These are phyloP conservation scores for Aphaenogaster ashmeadi DNA, from an alignment of 1,140 invertebrate species.

Conservation along the genomic window DNA sequence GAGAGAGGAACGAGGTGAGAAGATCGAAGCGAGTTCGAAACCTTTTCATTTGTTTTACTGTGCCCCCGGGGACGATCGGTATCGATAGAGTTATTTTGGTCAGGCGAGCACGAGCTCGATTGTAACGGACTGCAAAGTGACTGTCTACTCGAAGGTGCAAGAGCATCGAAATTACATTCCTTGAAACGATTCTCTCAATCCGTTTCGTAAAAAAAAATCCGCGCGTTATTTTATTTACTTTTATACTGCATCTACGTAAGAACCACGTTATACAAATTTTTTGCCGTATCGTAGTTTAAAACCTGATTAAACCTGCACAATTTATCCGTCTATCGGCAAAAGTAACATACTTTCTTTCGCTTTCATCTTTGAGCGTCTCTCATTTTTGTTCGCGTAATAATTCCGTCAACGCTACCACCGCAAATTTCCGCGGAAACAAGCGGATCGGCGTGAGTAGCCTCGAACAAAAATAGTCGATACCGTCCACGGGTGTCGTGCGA, in stretches of 20 bases:
- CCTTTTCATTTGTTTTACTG: constrained; percentile 62
- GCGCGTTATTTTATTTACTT: neutral
- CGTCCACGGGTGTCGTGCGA: neutral
- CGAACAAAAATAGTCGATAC: constrained; percentile 2
- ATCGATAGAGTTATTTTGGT: constrained; percentile 70
- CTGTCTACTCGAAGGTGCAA: neutral
- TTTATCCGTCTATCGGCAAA: neutral
- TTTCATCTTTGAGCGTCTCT: neutral
- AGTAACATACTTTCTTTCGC: neutral
- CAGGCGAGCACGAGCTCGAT: constrained; percentile 30
- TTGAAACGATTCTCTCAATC: neutral
- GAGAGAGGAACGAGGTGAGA: constrained; percentile 41
- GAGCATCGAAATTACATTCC: neutral
- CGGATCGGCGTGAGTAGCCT: neutral
- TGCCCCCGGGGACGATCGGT: constrained; percentile 1
- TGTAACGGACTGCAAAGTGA: constrained; percentile 39
- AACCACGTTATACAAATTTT: neutral
- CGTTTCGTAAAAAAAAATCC: neutral
- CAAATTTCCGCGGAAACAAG: neutral
- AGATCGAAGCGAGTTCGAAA: constrained; percentile 57
- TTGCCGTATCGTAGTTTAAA: neutral
- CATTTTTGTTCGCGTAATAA: neutral
- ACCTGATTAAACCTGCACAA: neutral
- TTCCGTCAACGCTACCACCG: neutral
- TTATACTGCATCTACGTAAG: neutral